Percentiles rank a stretch among this genome's conserved stretches.
Conservation (phyloP, 2,797 vertebrate genomes). For the Lithobates pipiens region DNA sequence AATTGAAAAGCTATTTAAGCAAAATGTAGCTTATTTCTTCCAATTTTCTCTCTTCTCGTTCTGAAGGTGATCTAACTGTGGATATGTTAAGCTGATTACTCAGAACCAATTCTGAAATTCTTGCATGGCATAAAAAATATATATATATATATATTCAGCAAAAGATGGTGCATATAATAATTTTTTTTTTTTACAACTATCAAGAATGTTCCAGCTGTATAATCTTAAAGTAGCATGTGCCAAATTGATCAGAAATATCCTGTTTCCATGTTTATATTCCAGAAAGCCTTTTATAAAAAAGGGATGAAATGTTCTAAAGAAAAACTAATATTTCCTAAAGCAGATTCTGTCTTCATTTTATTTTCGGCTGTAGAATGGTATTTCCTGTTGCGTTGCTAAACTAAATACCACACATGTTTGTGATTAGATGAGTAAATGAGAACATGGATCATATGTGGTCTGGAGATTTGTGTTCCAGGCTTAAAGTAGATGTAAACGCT, state of each 20-base stretch:
- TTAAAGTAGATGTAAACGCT: background rate
- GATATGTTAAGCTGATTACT: slow-evolving; percentile 30
- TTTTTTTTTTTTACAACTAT: background rate
- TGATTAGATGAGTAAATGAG: slow-evolving; percentile 59
- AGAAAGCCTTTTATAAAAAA: slow-evolving; percentile 17
- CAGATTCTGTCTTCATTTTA: slow-evolving; percentile 6
- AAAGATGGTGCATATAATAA: background rate
- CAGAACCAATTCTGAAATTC: background rate
- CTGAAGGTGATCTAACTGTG: slow-evolving; percentile 1
- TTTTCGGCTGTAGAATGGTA: slow-evolving; percentile 62
- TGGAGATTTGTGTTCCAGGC: background rate
- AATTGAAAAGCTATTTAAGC: background rate
- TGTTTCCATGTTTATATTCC: background rate
- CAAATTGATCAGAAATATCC: background rate
- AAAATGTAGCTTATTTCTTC: slow-evolving; percentile 10
- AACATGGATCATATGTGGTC: slow-evolving; percentile 19
- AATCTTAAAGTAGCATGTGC: background rate
- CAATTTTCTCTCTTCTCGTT: background rate
- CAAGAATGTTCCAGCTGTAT: background rate
- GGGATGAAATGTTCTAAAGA: slow-evolving; percentile 8
- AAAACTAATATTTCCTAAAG: background rate
- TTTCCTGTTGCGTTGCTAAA: slow-evolving; percentile 70
- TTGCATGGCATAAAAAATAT: background rate
- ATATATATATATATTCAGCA: background rate
- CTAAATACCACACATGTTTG: slow-evolving; percentile 65